phyloP scores from a whole-genome alignment of 2,113 vertebrate species.

The Mugil cephalus region DNA sequence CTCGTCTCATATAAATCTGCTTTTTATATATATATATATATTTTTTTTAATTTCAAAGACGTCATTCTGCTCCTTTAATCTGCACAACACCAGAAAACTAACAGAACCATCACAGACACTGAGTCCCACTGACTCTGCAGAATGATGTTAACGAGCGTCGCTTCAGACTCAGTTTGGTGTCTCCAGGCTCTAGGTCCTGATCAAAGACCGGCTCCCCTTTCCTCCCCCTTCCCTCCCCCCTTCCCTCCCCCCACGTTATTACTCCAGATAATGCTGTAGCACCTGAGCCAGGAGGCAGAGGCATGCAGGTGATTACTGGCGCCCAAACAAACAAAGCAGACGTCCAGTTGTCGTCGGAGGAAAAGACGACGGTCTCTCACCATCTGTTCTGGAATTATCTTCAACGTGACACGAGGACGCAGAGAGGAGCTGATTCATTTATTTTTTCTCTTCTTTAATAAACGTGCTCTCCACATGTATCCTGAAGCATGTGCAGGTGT shows the following conservation, averaged over 20 bases:
- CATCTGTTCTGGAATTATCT: slow-evolving; percentile 64
- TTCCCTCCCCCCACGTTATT: slow-evolving; percentile 39
- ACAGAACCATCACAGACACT: background rate
- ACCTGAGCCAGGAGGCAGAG: slow-evolving; percentile 61
- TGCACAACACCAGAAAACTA: no score
- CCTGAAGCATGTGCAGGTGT: no score
- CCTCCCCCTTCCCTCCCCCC: background rate
- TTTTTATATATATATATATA: no score
- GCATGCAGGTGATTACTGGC: slow-evolving; percentile 56
- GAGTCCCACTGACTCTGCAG: background rate
- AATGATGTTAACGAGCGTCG: background rate
- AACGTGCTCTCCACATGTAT: background rate
- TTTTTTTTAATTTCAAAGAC: no score
- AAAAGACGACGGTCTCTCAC: slow-evolving; percentile 31
- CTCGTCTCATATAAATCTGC: no score
- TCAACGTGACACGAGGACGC: slow-evolving; percentile 7
- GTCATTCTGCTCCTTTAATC: no score
- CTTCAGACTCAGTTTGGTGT: background rate
- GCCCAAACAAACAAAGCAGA: slow-evolving; percentile 54
- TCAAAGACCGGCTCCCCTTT: background rate
- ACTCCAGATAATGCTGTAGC: slow-evolving; percentile 45
- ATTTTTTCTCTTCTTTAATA: no score
- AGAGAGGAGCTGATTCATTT: background rate
- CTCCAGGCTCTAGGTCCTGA: background rate
- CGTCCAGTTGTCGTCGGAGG: slow-evolving; percentile 32